phyloP scores from a whole-genome alignment of 2,113 vertebrate species.

The Tetrax tetrax region DNA sequence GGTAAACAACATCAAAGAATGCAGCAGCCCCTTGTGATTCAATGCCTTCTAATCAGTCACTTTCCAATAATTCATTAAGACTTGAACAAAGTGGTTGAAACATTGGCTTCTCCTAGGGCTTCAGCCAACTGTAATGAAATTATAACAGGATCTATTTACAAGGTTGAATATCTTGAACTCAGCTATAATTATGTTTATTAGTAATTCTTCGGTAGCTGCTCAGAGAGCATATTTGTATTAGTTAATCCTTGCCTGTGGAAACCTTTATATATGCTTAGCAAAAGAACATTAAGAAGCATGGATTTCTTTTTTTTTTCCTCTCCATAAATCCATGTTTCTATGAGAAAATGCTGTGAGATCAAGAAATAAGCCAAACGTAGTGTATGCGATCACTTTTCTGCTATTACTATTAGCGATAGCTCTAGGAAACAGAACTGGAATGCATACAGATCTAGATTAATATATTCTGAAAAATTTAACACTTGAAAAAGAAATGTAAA shows the following conservation, averaged over 20 bases:
- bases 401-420: neutral
- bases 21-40: neutral
- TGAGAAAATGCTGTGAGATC: neutral
- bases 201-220: slow-evolving; percentile 30
- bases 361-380: neutral
- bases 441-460: neutral
- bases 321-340: slow-evolving; percentile 11
- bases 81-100: slow-evolving; percentile 41
- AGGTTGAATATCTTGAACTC: slow-evolving; percentile 43
- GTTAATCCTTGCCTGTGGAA: slow-evolving; percentile 61
- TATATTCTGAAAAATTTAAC: neutral
- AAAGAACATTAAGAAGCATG: slow-evolving; percentile 50
- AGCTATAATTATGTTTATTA: slow-evolving; percentile 38
- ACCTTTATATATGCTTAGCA: slow-evolving; percentile 36
- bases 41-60: slow-evolving; percentile 23
- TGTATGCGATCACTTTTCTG: neutral
- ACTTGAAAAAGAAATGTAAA: neutral
- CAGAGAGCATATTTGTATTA: slow-evolving; percentile 57
- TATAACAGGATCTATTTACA: slow-evolving; percentile 41
- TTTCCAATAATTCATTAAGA: slow-evolving; percentile 56
- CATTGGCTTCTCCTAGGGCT: neutral
- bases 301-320: neutral
- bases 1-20: slow-evolving; percentile 48
- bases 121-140: slow-evolving; percentile 39
- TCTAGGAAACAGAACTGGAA: neutral